Base-by-base conservation (phyloP, 2,888 invertebrate genomes). In the Pandemis cinnamomeana region DNA sequence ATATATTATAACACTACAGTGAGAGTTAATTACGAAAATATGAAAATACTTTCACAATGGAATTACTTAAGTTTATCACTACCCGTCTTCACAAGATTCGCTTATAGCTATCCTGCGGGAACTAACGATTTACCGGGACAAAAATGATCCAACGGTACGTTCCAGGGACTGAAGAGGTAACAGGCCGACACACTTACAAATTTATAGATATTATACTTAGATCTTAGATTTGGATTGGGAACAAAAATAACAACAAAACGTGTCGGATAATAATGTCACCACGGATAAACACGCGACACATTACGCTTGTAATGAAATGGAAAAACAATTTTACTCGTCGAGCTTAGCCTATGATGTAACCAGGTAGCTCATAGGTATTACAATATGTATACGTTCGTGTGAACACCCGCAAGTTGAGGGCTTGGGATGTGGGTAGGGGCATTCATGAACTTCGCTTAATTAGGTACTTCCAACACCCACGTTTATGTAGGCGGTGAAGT, bases 361-460 rank as follows among this genome's bases (percentile, higher is more conserved):
- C 53, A 53, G 15, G 7, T 5, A 53, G 53, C 15, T 2, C 53
- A 15, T 15, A 7, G 53, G 53, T 53, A 8, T 53, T 15, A 15
- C 7, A 53, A 8, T 53, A 53, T 53, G 53, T 53, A 53, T 53
- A 53, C 15, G 15, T 53, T 53, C 15, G 53, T 53, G 53, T 53
- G 53, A 53, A 53, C 15, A 7, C 15, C 15, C 53, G 53, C 53
- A 15, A 53, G 53, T 46, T 53, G n/a, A 53, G 53, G 53, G 7
- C 8, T 15, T 53, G 53, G 60, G 60, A 5, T 60, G n/a, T 27
- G 44, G 44, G 58, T 36, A 36, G 8, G 68, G 20, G 44, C 60
- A 69, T 60, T 60, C 36, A 69, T 60, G 27, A 69, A 69, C 60
- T 48, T 58, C 15, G 60, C 58, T 69, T 60, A 60, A 69, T 69